Evolutionary conservation across 2,113 vertebrate species (phyloP).

Genomic region (Enhydra lutris): DNA sequence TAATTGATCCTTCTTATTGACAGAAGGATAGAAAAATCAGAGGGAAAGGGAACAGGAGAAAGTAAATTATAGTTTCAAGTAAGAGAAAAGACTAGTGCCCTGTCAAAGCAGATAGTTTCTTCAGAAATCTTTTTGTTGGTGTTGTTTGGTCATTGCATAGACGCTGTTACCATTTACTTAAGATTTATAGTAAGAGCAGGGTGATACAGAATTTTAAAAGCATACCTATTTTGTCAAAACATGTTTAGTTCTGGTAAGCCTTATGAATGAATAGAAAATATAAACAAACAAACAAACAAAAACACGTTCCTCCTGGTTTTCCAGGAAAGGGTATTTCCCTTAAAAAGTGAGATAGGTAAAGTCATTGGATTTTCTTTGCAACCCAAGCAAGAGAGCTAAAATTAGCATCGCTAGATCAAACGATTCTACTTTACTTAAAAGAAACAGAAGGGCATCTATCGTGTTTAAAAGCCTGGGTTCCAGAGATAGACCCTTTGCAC

Average conservation of each 20-base stretch:
- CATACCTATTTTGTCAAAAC: constrained; percentile 17
- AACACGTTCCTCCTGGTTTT: neutral
- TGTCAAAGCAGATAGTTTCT: constrained; percentile 40
- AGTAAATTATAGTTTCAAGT: constrained; percentile 48
- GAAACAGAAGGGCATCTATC: neutral
- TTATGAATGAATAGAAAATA: constrained; percentile 8
- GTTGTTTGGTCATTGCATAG: neutral
- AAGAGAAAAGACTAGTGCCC: neutral
- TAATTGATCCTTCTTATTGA: constrained; percentile 33
- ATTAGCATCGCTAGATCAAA: neutral
- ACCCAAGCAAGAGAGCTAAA: neutral
- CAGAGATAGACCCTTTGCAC: neutral
- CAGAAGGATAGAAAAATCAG: constrained; percentile 55
- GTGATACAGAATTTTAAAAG: constrained; percentile 27
- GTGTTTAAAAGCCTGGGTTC: neutral
- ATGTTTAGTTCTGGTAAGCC: constrained; percentile 30
- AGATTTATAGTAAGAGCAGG: constrained; percentile 6
- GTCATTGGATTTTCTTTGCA: constrained; percentile 4
- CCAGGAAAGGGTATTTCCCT: too few species aligned
- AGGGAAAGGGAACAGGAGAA: neutral
- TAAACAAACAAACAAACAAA: neutral
- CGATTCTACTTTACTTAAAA: neutral
- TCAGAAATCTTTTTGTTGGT: constrained; percentile 6
- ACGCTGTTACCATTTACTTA: neutral
- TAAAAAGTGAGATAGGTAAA: constrained; percentile 38